These are phyloP conservation scores for Brachyistius frenatus DNA, from an alignment of 2,113 vertebrate species.

Conservation along the genomic window DNA sequence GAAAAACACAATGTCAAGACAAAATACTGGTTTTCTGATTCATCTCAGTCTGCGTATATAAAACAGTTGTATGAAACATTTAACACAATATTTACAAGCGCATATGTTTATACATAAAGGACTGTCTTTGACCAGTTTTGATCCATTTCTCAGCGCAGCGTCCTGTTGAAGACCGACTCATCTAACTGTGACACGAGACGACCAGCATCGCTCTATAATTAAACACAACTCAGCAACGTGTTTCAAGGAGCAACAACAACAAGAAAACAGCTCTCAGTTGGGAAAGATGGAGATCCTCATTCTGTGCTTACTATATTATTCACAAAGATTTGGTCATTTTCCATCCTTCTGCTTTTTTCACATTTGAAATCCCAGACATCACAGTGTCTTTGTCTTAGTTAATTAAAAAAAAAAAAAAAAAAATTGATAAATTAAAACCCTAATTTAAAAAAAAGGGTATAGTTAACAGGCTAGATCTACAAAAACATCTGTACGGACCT, in stretches of 20 bases:
- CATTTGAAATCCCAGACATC: no score
- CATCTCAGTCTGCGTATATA: no score
- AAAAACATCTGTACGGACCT: no score
- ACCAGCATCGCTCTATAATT: slow-evolving; percentile 29
- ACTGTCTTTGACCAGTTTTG: not conserved
- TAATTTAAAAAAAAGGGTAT: no score
- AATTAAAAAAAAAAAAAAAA: no score
- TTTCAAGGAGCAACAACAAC: not conserved
- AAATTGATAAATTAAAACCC: no score
- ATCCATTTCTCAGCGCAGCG: slow-evolving; percentile 8
- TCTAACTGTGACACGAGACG: slow-evolving; percentile 17
- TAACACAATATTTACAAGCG: not conserved
- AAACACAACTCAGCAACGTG: slow-evolving; percentile 13
- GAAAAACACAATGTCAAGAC: not conserved
- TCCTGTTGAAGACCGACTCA: slow-evolving; percentile 9
- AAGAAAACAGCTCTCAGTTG: not conserved
- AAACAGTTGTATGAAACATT: no score
- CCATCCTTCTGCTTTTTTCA: no score
- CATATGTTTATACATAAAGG: not conserved
- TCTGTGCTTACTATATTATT: not conserved
- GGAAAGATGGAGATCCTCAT: no score
- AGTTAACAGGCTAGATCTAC: no score
- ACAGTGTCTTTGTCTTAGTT: no score
- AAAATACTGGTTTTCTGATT: not conserved
- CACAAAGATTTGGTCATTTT: not conserved